These are phyloP conservation scores for Eupithecia abbreviata DNA, from an alignment of 2,888 invertebrate genomes.

Conservation along the genomic window DNA sequence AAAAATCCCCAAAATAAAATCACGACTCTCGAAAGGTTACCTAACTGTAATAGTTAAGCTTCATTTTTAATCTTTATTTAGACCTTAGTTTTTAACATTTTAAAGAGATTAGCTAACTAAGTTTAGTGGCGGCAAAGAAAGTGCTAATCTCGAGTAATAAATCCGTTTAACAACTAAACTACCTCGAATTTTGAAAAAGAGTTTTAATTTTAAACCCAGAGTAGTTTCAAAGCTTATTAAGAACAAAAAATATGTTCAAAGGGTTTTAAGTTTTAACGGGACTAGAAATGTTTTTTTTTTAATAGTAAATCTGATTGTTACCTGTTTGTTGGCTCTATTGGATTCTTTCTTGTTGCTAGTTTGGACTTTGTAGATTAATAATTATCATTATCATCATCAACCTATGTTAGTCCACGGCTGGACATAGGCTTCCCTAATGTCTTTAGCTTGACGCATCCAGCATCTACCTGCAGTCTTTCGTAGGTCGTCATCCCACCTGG, in stretches of 20 bases:
- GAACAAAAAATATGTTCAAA: neutral
- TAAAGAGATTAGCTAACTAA: neutral
- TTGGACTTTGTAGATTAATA: too few relatives aligned
- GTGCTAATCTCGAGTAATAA: neutral
- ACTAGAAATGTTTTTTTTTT: neutral
- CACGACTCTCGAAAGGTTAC: neutral
- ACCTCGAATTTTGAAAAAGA: neutral
- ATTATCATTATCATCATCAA: too few relatives aligned
- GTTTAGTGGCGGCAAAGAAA: conserved; percentile 1
- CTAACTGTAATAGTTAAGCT: neutral
- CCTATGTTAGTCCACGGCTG: too few relatives aligned
- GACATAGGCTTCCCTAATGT: too few relatives aligned
- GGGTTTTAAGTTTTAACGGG: neutral
- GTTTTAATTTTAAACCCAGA: neutral
- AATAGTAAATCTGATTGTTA: neutral
- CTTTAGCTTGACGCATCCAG: too few relatives aligned
- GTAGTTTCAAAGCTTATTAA: neutral
- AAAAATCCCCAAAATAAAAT: neutral
- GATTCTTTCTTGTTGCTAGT: too few relatives aligned
- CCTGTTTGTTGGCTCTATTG: neutral
- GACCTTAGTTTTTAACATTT: neutral
- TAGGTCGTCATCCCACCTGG: too few relatives aligned
- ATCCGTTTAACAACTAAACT: neutral
- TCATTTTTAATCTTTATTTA: neutral
- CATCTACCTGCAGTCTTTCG: too few relatives aligned